Percentiles rank a stretch among this genome's conserved stretches.
phyloP scores from a whole-genome alignment of 2,113 vertebrate species.

The Pantherophis guttatus region DNA sequence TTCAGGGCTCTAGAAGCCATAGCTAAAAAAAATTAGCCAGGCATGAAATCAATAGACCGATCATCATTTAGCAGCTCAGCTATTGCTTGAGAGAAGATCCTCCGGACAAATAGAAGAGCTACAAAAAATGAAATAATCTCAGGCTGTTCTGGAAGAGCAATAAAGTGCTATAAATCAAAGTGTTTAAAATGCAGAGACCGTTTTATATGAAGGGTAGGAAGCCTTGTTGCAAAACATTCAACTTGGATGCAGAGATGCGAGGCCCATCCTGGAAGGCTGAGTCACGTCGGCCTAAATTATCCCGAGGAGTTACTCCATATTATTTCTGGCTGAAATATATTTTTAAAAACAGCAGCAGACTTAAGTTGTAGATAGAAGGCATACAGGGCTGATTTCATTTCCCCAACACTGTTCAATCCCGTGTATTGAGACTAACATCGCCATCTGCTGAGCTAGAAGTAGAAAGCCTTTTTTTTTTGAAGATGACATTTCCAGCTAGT shows the following conservation, averaged over 20 bases:
- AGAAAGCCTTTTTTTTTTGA: not conserved
- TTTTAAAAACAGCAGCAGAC: not conserved
- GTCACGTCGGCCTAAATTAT: not conserved
- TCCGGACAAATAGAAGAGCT: not conserved
- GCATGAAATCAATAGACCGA: not conserved
- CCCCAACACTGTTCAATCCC: not conserved
- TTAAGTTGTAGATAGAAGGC: not conserved
- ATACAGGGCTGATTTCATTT: not conserved
- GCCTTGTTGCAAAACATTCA: not conserved
- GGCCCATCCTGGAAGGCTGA: not conserved
- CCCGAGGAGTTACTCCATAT: not conserved
- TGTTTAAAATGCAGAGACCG: not conserved
- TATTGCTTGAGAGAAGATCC: not conserved
- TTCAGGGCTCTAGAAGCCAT: not conserved
- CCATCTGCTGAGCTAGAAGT: conserved; percentile 3
- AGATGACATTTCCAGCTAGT: too few relatives aligned
- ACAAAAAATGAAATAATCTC: not conserved
- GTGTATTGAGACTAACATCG: not conserved
- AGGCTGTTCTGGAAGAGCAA: not conserved
- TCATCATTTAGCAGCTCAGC: not conserved
- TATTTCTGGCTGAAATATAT: not conserved
- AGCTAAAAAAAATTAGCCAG: not conserved
- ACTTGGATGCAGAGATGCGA: not conserved
- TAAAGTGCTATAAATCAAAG: not conserved
- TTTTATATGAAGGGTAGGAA: not conserved